Percentiles rank a stretch among this genome's conserved stretches.
phyloP scores from a whole-genome alignment of 2,797 vertebrate genomes.

The Eleutherodactylus coqui region DNA sequence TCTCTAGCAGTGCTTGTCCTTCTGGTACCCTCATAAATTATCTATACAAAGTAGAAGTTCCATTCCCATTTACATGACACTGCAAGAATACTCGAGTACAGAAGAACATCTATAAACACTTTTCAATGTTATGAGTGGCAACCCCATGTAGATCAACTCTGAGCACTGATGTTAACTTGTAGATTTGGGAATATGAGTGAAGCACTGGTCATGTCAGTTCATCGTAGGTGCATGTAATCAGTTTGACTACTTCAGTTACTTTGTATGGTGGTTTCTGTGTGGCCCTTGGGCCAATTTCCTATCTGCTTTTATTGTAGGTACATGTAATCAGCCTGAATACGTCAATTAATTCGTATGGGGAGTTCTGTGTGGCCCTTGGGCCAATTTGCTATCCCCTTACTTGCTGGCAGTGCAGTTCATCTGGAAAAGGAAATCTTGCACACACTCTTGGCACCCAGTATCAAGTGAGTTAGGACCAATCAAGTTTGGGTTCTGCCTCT shows the following conservation, averaged over 20 bases:
- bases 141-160: background rate
- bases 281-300: background rate
- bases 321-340: background rate
- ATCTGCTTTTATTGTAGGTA: too few species aligned
- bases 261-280: too few species aligned
- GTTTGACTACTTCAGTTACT: background rate
- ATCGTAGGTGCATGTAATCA: background rate
- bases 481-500: background rate
- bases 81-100: background rate
- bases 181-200: background rate
- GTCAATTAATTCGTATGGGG: too few species aligned
- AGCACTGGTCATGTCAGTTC: background rate
- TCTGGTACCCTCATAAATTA: constrained; percentile 24
- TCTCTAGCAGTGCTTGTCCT: background rate
- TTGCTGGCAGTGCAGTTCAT: background rate
- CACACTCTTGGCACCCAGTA: too few species aligned
- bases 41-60: background rate
- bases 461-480: too few species aligned
- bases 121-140: background rate
- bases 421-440: background rate
- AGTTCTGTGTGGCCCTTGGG: too few species aligned
- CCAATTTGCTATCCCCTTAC: background rate
- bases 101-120: background rate
- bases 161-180: background rate
- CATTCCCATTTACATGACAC: constrained; percentile 11